Conservation (phyloP, 2,113 vertebrate species). For the Aleadryas rufinucha region DNA sequence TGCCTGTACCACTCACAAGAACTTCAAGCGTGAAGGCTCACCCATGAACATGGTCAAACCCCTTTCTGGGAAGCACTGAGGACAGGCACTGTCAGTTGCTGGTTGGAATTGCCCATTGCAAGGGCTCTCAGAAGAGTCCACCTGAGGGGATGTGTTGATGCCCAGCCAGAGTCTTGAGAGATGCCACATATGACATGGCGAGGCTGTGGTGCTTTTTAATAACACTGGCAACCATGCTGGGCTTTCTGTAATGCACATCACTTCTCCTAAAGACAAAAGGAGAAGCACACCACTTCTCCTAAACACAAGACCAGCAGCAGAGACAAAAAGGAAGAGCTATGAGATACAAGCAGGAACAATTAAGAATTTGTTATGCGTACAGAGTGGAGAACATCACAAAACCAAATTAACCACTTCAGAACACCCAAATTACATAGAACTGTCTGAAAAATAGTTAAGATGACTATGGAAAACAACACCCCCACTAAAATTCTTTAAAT, state of each 20-base stretch:
- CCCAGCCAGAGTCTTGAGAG: background rate
- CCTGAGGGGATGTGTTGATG: background rate
- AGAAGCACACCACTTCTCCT: background rate
- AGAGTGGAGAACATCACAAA: background rate
- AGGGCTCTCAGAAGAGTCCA: background rate
- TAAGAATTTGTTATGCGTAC: background rate
- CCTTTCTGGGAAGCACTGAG: background rate
- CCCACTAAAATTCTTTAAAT: background rate
- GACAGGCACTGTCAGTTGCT: background rate
- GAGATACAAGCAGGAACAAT: background rate
- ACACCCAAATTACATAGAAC: background rate
- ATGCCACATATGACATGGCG: rapidly evolving
- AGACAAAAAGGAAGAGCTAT: background rate
- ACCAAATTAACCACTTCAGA: background rate
- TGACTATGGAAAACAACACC: background rate
- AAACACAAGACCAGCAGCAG: background rate
- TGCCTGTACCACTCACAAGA: background rate
- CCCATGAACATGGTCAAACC: background rate
- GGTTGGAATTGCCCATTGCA: background rate
- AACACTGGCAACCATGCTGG: background rate
- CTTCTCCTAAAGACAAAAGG: background rate
- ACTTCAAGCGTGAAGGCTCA: background rate
- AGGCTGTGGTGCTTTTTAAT: background rate
- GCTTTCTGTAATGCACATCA: background rate
- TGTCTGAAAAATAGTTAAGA: background rate